Evolutionary conservation across 1,140 invertebrate species (phyloP), one percentile per base, ranked within the genome.

Genomic region (Physella acuta): DNA sequence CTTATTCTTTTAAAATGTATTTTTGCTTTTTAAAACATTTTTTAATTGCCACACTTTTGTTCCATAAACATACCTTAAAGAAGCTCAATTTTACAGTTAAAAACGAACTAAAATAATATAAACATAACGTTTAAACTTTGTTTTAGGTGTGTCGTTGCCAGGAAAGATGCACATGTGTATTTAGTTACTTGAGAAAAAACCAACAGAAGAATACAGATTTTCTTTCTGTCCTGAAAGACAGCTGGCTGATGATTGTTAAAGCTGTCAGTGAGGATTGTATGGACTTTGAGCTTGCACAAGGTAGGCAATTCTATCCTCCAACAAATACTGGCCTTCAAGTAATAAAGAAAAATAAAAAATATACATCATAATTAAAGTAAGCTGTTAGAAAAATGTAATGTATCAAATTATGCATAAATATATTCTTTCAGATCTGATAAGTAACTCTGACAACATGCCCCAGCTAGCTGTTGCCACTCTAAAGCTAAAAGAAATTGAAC

Each of bases 101-200:
- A n/a, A n/a, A n/a, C n/a, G n/a, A n/a, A n/a, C n/a, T n/a, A n/a
- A n/a, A n/a, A 14, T 49, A 49, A 49, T 11, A 49, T 49, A 49
- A 49, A n/a, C 11, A 49, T n/a, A 16, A 28, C 8, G 8, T 56
- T 11, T 26, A n/a, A n/a, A n/a, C n/a, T 36, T 67, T 51, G 3
- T 31, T 59, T 24, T 63, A 70, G 71, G 68, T 72, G 1, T 82
- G 80, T 70, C 73, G 70, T 30, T 80, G 79, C 72, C 71, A 70
- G 31, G 65, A 75, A 66, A 73, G 75, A 3, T 82, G 79, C 70
- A 79, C 75, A 17, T 80, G 79, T 68, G 75, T 80, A 31, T 73
- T 78, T 26, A 76, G 72, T 64, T 80, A 74, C 70, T 74, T 80
- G 37, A 52, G 73, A 31, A 63, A 75, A 16, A 66, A 72, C 63